These are phyloP conservation scores for Drosophila birchii DNA, from an alignment of 2,888 invertebrate genomes.

Conservation along the genomic window DNA sequence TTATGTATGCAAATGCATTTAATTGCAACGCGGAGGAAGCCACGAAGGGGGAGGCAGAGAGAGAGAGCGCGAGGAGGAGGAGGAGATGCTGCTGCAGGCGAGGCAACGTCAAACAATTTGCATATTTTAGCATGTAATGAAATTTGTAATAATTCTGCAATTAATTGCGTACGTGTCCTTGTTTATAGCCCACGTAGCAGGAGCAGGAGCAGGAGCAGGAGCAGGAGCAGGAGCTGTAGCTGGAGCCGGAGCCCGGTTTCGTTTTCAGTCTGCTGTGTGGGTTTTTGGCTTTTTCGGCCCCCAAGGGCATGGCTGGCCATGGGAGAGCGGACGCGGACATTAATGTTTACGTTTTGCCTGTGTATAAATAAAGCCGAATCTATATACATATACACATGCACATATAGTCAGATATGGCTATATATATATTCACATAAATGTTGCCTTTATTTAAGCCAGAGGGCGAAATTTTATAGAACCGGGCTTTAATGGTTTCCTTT, in stretches of 20 bases:
- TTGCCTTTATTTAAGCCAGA: slow-evolving; percentile 10
- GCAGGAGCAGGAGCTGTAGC: background rate
- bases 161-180: slow-evolving; percentile 80
- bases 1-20: slow-evolving; percentile 83
- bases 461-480: background rate
- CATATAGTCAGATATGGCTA: slow-evolving; percentile 3
- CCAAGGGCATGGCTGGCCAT: slow-evolving; percentile 29
- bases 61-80: background rate
- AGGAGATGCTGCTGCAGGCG: slow-evolving; percentile 20
- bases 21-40: slow-evolving; percentile 67
- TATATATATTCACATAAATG: slow-evolving; percentile 4
- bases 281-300: slow-evolving; percentile 23
- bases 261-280: slow-evolving; percentile 31
- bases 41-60: background rate
- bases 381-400: background rate
- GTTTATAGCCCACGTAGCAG: slow-evolving; percentile 55
- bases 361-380: slow-evolving; percentile 9
- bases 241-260: slow-evolving; percentile 34
- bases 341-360: slow-evolving; percentile 19
- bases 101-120: slow-evolving; percentile 73
- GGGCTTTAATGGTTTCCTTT: slow-evolving; percentile 17
- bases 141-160: slow-evolving; percentile 82
- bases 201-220: slow-evolving; percentile 15
- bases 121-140: slow-evolving; percentile 81
- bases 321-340: slow-evolving; percentile 11